Conservation (phyloP, 2,888 invertebrate species). For the Drosophila lutescens region DNA sequence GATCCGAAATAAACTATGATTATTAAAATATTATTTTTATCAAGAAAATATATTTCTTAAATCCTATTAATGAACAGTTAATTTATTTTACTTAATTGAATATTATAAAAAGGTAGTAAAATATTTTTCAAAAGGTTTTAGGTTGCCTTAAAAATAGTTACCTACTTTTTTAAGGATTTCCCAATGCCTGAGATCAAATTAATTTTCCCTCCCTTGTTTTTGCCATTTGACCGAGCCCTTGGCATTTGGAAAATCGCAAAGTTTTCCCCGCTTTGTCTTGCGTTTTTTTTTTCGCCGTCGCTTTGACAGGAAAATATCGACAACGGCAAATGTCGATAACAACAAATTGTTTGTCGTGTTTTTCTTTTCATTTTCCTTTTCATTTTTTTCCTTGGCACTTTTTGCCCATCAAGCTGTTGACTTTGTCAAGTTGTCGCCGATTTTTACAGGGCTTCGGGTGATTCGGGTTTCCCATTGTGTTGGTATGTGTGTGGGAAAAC, state of each 20-base stretch:
- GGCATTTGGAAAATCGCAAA: constrained; percentile 57
- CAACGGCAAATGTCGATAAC: constrained; percentile 48
- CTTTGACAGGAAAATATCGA: constrained; percentile 57
- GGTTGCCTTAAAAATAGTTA: constrained; percentile 11
- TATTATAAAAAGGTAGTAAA: neutral
- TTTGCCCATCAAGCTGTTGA: constrained; percentile 48
- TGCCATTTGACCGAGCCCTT: constrained; percentile 53
- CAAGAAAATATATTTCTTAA: too few species aligned
- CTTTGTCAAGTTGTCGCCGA: constrained; percentile 49
- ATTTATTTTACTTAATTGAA: too few species aligned
- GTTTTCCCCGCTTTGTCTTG: constrained; percentile 26
- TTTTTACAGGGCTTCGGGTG: constrained; percentile 35
- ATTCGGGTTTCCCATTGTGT: constrained; percentile 23
- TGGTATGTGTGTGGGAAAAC: constrained; percentile 46
- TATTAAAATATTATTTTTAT: neutral
- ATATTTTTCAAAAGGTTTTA: neutral
- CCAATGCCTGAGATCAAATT: constrained; percentile 13
- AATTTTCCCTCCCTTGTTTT: constrained; percentile 37
- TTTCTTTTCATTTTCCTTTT: constrained; percentile 22
- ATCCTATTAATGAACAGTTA: too few species aligned
- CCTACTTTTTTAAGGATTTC: constrained; percentile 2
- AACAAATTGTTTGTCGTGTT: constrained; percentile 57
- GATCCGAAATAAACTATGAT: neutral
- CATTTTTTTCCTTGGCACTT: constrained; percentile 5
- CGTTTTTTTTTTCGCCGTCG: constrained; percentile 9